A percentile compares a stretch with the other conserved stretches of the same genome.
Conservation (phyloP, 2,888 invertebrate genomes). For the Nephrotoma flavescens region DNA sequence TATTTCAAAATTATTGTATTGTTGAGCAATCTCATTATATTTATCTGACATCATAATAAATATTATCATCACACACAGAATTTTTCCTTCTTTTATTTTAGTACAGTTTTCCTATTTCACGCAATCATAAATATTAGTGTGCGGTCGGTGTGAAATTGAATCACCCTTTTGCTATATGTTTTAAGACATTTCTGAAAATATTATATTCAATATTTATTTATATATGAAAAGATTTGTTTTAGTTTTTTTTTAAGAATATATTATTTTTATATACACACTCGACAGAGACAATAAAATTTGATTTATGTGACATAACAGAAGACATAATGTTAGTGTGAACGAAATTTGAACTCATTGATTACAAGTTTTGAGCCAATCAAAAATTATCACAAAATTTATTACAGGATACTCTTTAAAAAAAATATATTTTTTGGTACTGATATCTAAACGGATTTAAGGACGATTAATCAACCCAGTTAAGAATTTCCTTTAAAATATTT, state of each 20-base stretch:
- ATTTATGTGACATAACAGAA: neutral
- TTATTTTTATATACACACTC: neutral
- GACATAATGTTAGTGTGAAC: neutral
- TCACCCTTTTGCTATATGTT: neutral
- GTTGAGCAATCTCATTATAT: neutral
- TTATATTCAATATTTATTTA: neutral
- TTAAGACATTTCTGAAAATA: neutral
- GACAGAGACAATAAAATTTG: neutral
- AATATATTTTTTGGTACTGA: neutral
- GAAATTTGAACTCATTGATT: neutral
- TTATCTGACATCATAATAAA: neutral
- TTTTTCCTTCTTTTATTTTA: neutral
- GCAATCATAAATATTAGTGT: neutral
- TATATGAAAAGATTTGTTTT: neutral
- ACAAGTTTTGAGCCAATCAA: neutral
- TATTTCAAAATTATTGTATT: neutral
- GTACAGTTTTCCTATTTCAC: neutral
- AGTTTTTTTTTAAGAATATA: neutral
- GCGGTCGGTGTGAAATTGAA: neutral
- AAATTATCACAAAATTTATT: neutral
- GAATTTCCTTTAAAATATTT: neutral
- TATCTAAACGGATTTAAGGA: neutral
- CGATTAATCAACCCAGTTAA: neutral
- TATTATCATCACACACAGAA: neutral
- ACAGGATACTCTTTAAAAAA: neutral